Evolutionary conservation across 1,140 invertebrate species (phyloP).

Genomic region (Zaprionus lachaisei): DNA sequence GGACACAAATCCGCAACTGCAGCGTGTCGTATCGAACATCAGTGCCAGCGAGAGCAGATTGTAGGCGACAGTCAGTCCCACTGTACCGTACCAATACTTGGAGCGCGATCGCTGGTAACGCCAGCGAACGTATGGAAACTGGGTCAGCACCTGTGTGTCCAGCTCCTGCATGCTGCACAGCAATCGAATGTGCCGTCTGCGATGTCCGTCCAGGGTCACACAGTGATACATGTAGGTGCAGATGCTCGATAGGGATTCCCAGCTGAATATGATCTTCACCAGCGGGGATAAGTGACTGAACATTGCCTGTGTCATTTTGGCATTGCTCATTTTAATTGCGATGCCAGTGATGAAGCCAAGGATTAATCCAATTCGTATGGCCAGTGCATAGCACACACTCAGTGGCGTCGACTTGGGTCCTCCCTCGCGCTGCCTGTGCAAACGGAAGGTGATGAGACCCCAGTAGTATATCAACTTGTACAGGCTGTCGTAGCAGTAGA

Average conservation of each 20-base stretch:
- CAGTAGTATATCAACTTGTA: slow-evolving; percentile 54
- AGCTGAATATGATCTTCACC: slow-evolving; percentile 55
- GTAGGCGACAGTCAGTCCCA: slow-evolving; percentile 39
- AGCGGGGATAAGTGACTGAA: slow-evolving; percentile 56
- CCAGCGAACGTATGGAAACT: slow-evolving; percentile 63
- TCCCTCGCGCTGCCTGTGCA: slow-evolving; percentile 21
- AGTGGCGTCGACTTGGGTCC: slow-evolving; percentile 27
- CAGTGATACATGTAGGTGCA: slow-evolving; percentile 57
- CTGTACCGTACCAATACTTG: slow-evolving; percentile 61
- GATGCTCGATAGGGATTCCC: slow-evolving; percentile 57
- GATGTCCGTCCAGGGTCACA: slow-evolving; percentile 45
- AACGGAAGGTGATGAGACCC: slow-evolving; percentile 56
- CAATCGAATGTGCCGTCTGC: slow-evolving; percentile 40
- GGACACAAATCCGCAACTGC: slow-evolving; percentile 57
- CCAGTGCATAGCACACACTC: slow-evolving; percentile 35
- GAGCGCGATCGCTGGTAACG: slow-evolving; percentile 55
- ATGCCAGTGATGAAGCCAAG: slow-evolving; percentile 43
- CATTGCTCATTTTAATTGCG: slow-evolving; percentile 38
- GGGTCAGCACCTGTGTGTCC: slow-evolving; percentile 40
- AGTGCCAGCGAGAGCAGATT: slow-evolving; percentile 46
- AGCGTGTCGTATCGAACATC: slow-evolving; percentile 56
- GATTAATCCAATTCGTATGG: slow-evolving; percentile 36
- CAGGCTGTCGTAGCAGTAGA: slow-evolving; percentile 56
- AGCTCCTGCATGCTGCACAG: slow-evolving; percentile 49
- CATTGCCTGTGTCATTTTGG: slow-evolving; percentile 56